These are phyloP conservation scores for Felis catus DNA, from an alignment of 2,113 vertebrate species.

Conservation along the genomic window DNA sequence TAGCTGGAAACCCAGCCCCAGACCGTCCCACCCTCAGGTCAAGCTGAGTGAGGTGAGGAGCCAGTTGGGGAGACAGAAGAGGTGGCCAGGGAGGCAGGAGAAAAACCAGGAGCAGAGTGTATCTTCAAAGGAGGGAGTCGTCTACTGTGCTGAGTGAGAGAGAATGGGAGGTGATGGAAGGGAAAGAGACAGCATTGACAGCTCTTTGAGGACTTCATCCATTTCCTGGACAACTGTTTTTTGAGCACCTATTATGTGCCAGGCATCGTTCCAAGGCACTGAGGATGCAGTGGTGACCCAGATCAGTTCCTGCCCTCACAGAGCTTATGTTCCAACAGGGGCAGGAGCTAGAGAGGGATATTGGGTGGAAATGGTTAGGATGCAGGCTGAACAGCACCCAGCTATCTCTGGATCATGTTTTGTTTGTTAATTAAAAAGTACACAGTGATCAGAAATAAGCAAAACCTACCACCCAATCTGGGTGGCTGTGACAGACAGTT, in stretches of 20 bases:
- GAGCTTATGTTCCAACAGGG: neutral
- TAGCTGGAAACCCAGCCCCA: neutral
- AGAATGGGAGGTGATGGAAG: neutral
- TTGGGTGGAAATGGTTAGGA: neutral
- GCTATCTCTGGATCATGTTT: neutral
- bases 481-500: neutral
- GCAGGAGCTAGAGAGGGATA: neutral
- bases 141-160: neutral
- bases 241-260: neutral
- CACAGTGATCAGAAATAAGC: slow-evolving; percentile 51
- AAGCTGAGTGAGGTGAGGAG: neutral
- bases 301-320: neutral
- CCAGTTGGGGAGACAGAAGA: neutral
- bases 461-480: slow-evolving; percentile 37
- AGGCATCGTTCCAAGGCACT: neutral
- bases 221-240: neutral
- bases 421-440: slow-evolving; percentile 34
- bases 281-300: neutral
- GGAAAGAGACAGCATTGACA: neutral
- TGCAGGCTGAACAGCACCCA: neutral
- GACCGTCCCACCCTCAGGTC: neutral
- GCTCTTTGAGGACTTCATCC: neutral
- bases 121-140: neutral
- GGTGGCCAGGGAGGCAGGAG: neutral
- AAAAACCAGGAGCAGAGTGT: neutral